Conservation (phyloP, 2,888 invertebrate genomes). For the Epicampocera succincta region DNA sequence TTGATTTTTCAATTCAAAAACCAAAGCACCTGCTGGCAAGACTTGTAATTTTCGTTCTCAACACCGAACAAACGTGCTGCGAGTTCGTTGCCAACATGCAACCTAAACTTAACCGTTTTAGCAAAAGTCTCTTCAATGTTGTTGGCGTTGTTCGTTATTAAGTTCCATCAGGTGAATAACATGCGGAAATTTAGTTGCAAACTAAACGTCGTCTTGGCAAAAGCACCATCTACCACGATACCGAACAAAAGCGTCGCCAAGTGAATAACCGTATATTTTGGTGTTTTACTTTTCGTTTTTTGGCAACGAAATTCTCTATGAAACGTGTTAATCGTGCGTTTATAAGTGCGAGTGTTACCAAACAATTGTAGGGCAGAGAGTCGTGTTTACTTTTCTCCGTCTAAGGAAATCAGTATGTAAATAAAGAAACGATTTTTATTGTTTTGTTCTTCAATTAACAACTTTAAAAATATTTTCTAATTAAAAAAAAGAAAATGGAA, state of each 20-base stretch:
- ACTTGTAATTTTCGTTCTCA: conserved; percentile 31
- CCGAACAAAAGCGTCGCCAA: neutral
- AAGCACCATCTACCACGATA: conserved; percentile 35
- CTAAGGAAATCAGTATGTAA: conserved; percentile 20
- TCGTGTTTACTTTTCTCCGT: neutral
- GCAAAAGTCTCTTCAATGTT: conserved; percentile 9
- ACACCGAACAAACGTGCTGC: neutral
- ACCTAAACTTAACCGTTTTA: neutral
- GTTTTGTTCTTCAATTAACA: no score
- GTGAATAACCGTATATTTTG: conserved; percentile 37
- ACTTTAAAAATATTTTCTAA: neutral
- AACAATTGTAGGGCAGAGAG: neutral
- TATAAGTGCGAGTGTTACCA: neutral
- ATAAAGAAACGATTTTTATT: no score
- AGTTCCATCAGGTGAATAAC: conserved; percentile 62
- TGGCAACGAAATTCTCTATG: conserved; percentile 54
- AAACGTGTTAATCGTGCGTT: conserved; percentile 42
- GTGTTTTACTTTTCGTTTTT: conserved; percentile 51
- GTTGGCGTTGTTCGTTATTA: conserved; percentile 38
- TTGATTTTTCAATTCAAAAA: no score
- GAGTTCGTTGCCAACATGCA: conserved; percentile 47
- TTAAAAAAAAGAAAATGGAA: neutral
- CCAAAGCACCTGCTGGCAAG: neutral
- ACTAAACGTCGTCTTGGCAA: conserved; percentile 64
- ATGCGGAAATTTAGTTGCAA: conserved; percentile 69